phyloP scores from a whole-genome alignment of 2,797 vertebrate genomes.

The Eurystomus glaucurus region DNA sequence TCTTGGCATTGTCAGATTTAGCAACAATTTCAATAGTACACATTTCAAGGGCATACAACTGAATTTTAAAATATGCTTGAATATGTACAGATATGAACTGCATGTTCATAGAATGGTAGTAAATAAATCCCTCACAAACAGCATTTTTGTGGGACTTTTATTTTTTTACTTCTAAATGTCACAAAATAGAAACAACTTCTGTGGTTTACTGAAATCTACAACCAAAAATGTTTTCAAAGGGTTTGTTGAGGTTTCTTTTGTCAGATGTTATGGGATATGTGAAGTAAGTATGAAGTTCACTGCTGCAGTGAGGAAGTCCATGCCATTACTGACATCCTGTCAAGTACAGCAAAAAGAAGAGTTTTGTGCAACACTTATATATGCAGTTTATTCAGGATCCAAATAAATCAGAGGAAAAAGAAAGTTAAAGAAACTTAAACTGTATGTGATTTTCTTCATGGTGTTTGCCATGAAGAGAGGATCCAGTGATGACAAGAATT shows the following conservation, averaged over 20 bases:
- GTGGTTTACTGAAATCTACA: background rate
- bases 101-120: background rate
- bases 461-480: background rate
- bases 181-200: background rate
- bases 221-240: background rate
- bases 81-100: background rate
- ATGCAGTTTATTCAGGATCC: background rate
- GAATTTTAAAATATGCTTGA: background rate
- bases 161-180: background rate
- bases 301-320: background rate
- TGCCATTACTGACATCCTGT: background rate
- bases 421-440: background rate
- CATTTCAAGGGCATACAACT: background rate
- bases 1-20: background rate
- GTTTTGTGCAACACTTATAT: background rate
- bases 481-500: background rate
- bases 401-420: background rate
- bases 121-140: background rate
- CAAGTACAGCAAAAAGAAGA: background rate
- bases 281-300: background rate
- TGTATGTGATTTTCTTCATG: background rate
- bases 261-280: background rate
- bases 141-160: background rate
- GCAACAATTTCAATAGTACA: background rate
- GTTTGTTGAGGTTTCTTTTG: background rate